Evolutionary conservation across 2,113 vertebrate species (phyloP), one percentile per base, ranked within the genome.

Genomic region (Nothoprocta pentlandii): DNA sequence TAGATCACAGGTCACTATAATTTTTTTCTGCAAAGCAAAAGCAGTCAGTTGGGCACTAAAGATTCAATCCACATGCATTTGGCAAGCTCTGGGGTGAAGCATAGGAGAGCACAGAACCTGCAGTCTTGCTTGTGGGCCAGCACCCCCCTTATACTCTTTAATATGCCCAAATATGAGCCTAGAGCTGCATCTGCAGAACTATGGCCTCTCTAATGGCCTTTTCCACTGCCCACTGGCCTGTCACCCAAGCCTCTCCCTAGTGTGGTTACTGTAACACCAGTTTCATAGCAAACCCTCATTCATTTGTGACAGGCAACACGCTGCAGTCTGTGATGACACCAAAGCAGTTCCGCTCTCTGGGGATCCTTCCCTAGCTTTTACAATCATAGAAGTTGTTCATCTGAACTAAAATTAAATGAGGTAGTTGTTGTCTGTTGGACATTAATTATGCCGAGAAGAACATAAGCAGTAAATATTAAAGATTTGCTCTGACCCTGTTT

Each of bases 191-290:
- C n/a, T 64, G 44, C 61, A 36, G 78, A 26, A 2, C n/a, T 49
- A 1, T 11, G 42, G 17, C 49, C 59, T 54, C 62, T 64, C n/a
- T 17, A 36, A 42, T n/a, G 44, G 30, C 23, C 5, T 80, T 71
- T 68, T 17, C 69, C 69, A 21, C 61, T n/a, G n/a, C 17, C 22
- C 58, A 4, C 46, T 46, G 54, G 5, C 10, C 36, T 74, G 42
- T 16, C 62, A 10, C 51, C n/a, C n/a, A 7, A 7, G 9, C 11
- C 19, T 54, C 26, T 80, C 68, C 54, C 44, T 30, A 23, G 10
- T 1, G 9, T 36, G 61, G 59, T 2, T 41, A 21, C 41, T 6
- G 1, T 17, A 28, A 9, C 71, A 39, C 12, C 62, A 3, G 2
- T 30, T 61, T 46, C 21, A 17, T 3, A 51, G 47, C 42, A 63